Evolutionary conservation across 2,113 vertebrate species (phyloP).

Genomic region (Odontesthes bonariensis): DNA sequence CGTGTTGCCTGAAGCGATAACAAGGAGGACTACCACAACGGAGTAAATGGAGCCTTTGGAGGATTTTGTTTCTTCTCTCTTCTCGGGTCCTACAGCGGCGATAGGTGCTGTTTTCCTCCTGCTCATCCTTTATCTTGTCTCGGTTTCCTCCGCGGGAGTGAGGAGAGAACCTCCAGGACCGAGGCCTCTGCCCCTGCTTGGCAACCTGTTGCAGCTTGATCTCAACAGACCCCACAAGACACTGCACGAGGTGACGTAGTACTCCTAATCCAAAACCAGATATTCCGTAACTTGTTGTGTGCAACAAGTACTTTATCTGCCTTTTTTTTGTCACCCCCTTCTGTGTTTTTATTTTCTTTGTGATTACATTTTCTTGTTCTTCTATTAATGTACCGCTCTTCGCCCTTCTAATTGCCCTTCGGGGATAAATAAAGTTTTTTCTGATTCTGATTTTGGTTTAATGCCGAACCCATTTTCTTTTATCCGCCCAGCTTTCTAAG

Average conservation of each 20-base stretch:
- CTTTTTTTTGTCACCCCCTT: neutral
- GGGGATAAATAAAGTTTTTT: too few relatives aligned
- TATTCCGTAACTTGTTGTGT: neutral
- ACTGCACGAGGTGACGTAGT: conserved; percentile 60
- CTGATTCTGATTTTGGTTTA: too few relatives aligned
- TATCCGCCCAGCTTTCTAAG: conserved; percentile 82
- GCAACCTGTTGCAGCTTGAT: conserved; percentile 78
- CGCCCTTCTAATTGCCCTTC: too few relatives aligned
- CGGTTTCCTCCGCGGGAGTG: neutral
- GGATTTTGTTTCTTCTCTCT: conserved; percentile 24
- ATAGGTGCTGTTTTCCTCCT: conserved; percentile 55
- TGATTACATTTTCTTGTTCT: too few relatives aligned
- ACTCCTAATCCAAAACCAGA: fast-evolving
- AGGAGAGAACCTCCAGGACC: conserved; percentile 74
- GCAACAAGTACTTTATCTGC: neutral
- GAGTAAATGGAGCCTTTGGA: conserved; percentile 50
- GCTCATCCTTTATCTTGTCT: conserved; percentile 52
- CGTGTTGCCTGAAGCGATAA: neutral
- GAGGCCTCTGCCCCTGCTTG: conserved; percentile 71
- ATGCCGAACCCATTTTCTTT: too few relatives aligned
- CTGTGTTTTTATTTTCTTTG: too few relatives aligned
- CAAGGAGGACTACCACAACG: neutral
- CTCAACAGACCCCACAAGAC: conserved; percentile 61
- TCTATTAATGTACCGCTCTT: too few relatives aligned
- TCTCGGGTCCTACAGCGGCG: conserved; percentile 35